A percentile compares a stretch with the other conserved stretches of the same genome.
These are phyloP conservation scores for Lepus townsendii DNA, from an alignment of 2,797 vertebrate genomes.

Conservation along the genomic window DNA sequence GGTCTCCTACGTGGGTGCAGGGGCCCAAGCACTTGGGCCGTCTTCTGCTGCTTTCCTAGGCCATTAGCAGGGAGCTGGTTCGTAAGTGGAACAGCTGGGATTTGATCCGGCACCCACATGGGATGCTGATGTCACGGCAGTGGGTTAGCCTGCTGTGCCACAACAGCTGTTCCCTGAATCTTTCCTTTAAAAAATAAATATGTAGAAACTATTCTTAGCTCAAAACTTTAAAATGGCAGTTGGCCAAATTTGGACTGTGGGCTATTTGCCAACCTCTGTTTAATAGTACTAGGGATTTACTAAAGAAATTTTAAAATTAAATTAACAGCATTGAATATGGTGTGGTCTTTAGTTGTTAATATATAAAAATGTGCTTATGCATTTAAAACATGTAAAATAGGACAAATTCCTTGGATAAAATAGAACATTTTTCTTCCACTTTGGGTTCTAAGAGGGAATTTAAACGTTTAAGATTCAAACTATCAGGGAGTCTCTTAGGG, in stretches of 20 bases:
- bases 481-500: not conserved
- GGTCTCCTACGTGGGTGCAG: no score
- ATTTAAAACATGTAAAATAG: not conserved
- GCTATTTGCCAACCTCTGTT: not conserved
- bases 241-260: not conserved
- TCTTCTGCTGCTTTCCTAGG: no score
- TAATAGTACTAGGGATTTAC: not conserved
- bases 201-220: not conserved
- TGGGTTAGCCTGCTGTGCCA: no score
- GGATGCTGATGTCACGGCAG: no score
- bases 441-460: not conserved
- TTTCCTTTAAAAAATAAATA: no score
- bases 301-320: not conserved
- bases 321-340: not conserved
- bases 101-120: no score
- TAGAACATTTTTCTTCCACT: not conserved
- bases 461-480: not conserved
- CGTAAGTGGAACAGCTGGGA: no score
- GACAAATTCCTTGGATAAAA: not conserved
- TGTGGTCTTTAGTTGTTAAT: constrained; percentile 30
- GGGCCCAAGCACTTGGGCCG: no score
- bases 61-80: no score
- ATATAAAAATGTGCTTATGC: not conserved
- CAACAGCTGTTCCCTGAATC: no score
- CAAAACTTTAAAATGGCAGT: not conserved